Conservation (phyloP, 1,140 invertebrate genomes). For the Tetraneura akinire region DNA sequence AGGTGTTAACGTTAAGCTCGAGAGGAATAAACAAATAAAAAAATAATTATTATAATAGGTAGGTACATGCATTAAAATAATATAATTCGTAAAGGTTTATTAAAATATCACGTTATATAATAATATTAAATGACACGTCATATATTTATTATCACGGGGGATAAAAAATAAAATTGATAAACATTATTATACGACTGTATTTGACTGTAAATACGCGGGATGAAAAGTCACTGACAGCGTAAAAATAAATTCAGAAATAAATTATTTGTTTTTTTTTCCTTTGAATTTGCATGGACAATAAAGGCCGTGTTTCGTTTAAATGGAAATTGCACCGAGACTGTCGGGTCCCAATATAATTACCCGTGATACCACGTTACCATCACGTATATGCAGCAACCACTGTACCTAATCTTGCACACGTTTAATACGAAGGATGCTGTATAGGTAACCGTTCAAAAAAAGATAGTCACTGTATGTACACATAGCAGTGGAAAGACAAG, state of each 20-base stretch:
- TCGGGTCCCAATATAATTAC: conserved; percentile 28
- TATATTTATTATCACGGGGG: too few relatives aligned
- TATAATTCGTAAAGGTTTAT: too few relatives aligned
- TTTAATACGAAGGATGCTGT: too few relatives aligned
- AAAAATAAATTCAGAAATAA: background rate
- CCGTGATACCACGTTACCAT: background rate
- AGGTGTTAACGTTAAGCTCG: too few relatives aligned
- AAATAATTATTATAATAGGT: too few relatives aligned
- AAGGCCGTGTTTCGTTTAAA: conserved; percentile 21
- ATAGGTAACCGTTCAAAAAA: background rate
- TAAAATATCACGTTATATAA: too few relatives aligned
- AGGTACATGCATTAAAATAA: too few relatives aligned
- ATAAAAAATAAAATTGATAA: background rate
- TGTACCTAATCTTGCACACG: conserved; percentile 4
- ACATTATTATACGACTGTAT: background rate
- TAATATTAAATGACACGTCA: too few relatives aligned
- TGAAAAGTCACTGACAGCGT: background rate
- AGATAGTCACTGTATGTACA: background rate
- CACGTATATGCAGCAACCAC: background rate
- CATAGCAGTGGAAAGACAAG: background rate
- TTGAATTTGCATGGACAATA: background rate
- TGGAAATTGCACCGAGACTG: conserved; percentile 18
- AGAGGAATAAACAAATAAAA: too few relatives aligned
- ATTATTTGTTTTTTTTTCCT: background rate
- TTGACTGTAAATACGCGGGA: background rate